Percentiles rank a stretch among this genome's conserved stretches.
Evolutionary conservation across 1,140 invertebrate species (phyloP).

Genomic region (Thalassaphorura encarpata): DNA sequence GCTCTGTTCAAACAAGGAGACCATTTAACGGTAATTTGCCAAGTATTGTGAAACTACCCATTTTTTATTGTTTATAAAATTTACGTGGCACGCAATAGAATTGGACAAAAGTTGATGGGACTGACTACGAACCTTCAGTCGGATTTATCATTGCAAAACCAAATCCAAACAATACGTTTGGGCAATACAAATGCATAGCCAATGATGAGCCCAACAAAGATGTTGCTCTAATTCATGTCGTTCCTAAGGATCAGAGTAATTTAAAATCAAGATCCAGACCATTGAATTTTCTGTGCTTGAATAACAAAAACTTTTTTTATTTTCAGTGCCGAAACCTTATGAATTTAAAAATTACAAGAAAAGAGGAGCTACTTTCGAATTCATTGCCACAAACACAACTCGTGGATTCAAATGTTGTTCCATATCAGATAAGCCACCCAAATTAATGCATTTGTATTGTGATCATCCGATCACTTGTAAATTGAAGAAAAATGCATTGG

Average conservation of each 20-base stretch:
- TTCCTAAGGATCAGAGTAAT: too few species aligned
- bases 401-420: too few species aligned
- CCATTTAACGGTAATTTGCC: neutral
- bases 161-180: neutral
- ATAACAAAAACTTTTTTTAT: too few species aligned
- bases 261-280: too few species aligned
- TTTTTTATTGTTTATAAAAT: neutral
- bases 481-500: slow-evolving; percentile 12
- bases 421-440: slow-evolving; percentile 2
- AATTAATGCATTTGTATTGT: slow-evolving; percentile 16
- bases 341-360: too few species aligned
- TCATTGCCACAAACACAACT: too few species aligned
- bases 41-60: neutral
- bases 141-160: slow-evolving; percentile 5
- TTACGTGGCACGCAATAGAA: neutral
- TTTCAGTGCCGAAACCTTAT: too few species aligned
- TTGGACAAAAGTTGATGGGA: neutral
- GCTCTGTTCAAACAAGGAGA: slow-evolving; percentile 4
- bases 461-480: slow-evolving; percentile 19
- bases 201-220: neutral
- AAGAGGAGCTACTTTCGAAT: too few species aligned
- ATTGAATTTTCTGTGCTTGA: neutral
- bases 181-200: slow-evolving; percentile 10
- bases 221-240: neutral
- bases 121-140: neutral